A percentile compares a stretch with the other conserved stretches of the same genome.
Evolutionary conservation across 2,888 invertebrate genomes (phyloP).

Genomic region (Arctia plantaginis): DNA sequence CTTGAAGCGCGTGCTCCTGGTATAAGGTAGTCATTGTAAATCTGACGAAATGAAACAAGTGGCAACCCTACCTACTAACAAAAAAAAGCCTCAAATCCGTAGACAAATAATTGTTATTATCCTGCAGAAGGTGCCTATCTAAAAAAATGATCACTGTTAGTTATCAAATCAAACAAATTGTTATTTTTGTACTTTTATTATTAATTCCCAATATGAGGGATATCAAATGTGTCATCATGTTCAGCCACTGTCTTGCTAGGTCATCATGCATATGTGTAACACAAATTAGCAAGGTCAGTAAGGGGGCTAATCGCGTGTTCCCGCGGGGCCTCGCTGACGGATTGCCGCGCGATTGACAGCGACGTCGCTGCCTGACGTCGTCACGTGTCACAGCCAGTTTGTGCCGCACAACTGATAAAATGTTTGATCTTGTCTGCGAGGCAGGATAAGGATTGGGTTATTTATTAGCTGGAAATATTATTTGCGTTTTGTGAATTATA

Average conservation of each 20-base stretch:
- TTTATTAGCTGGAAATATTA: constrained; percentile 6
- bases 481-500: neutral
- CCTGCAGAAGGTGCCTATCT: too few species aligned
- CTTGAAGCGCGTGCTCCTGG: neutral
- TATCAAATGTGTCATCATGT: constrained; percentile 23
- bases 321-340: constrained; percentile 63
- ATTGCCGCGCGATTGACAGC: constrained; percentile 73
- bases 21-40: neutral
- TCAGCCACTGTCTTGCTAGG: constrained; percentile 19
- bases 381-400: constrained; percentile 62
- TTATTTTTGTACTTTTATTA: neutral
- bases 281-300: constrained; percentile 69
- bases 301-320: constrained; percentile 55
- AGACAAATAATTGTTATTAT: too few species aligned
- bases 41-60: neutral
- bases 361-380: constrained; percentile 54
- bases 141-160: neutral
- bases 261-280: constrained; percentile 37
- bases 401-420: constrained; percentile 54
- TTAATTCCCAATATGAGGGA: constrained; percentile 9
- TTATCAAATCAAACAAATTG: neutral
- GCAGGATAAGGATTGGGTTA: constrained; percentile 28
- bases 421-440: constrained; percentile 49
- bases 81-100: too few species aligned
- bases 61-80: neutral